phyloP scores from a whole-genome alignment of 2,797 vertebrate species.

The Danio aesculapii region DNA sequence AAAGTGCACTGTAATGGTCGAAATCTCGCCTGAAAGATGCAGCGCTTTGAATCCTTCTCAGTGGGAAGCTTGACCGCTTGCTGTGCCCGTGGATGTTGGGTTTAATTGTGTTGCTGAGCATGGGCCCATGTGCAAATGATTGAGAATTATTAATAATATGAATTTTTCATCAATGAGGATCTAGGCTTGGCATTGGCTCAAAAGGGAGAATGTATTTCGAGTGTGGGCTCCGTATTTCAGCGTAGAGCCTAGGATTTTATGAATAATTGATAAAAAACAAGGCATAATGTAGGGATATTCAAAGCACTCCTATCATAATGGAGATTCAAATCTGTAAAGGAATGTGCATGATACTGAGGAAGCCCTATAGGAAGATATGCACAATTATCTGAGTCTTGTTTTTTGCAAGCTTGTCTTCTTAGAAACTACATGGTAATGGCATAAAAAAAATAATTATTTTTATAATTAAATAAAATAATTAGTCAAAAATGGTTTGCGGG shows the following conservation, averaged over 20 bases:
- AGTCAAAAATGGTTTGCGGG: too few species aligned
- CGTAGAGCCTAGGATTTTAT: background rate
- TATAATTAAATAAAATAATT: too few species aligned
- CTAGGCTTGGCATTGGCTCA: slow-evolving; percentile 24
- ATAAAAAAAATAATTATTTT: background rate
- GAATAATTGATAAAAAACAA: slow-evolving; percentile 40
- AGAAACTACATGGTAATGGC: background rate
- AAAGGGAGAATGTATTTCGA: slow-evolving; percentile 32
- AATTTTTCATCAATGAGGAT: slow-evolving; percentile 47
- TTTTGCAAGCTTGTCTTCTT: background rate
- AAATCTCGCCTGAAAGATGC: background rate
- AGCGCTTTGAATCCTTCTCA: slow-evolving; percentile 5
- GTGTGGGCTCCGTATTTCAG: background rate
- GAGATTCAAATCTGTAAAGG: background rate
- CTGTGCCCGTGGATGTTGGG: background rate
- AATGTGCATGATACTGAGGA: background rate
- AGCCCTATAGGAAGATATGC: background rate
- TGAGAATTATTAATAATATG: slow-evolving; percentile 55
- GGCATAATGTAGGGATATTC: slow-evolving; percentile 6
- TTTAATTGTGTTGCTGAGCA: slow-evolving; percentile 38
- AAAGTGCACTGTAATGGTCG: slow-evolving; percentile 7
- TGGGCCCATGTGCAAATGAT: slow-evolving; percentile 30
- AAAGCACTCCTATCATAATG: slow-evolving; percentile 12
- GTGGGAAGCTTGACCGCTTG: slow-evolving; percentile 24
- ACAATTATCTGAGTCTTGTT: background rate